A percentile compares a stretch with the other conserved stretches of the same genome.
Evolutionary conservation across 2,797 vertebrate species (phyloP).

Genomic region (Acipenser ruthenus): DNA sequence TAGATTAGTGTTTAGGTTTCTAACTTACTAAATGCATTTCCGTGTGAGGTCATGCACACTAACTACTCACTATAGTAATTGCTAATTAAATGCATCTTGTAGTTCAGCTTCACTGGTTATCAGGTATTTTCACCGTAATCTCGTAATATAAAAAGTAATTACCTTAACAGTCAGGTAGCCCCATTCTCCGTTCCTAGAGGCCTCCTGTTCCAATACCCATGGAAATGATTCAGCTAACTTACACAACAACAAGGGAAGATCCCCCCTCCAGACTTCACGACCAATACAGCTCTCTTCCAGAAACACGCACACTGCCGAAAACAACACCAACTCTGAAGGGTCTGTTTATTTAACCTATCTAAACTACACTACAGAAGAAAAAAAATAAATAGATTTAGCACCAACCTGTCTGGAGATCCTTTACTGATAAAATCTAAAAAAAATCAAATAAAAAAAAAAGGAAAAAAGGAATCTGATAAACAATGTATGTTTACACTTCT

Average conservation of each 20-base stretch:
- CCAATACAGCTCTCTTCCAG: slow-evolving; percentile 69
- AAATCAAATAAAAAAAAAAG: slow-evolving; percentile 6
- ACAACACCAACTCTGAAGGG: too few species aligned
- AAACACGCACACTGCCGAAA: slow-evolving; percentile 67
- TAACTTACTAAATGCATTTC: too few species aligned
- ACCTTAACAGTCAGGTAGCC: slow-evolving; percentile 74
- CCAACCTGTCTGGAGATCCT: slow-evolving; percentile 68
- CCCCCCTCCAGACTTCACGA: slow-evolving; percentile 51
- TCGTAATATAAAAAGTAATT: too few species aligned
- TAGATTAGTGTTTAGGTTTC: too few species aligned
- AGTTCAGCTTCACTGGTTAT: too few species aligned
- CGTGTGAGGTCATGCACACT: too few species aligned
- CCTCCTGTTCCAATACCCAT: slow-evolving; percentile 47
- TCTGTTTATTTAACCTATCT: background rate
- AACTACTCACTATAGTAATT: too few species aligned
- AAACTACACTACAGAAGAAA: background rate
- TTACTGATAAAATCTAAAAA: slow-evolving; percentile 48
- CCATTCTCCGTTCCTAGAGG: slow-evolving; percentile 28
- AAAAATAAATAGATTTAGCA: slow-evolving; percentile 13
- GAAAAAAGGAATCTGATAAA: slow-evolving; percentile 5
- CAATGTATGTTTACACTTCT: background rate
- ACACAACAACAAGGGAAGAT: slow-evolving; percentile 45
- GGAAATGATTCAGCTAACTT: slow-evolving; percentile 52
- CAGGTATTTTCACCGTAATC: too few species aligned
- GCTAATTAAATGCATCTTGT: too few species aligned